Conservation (phyloP, 2,797 vertebrate genomes). For the Silurus lanzhouensis region DNA sequence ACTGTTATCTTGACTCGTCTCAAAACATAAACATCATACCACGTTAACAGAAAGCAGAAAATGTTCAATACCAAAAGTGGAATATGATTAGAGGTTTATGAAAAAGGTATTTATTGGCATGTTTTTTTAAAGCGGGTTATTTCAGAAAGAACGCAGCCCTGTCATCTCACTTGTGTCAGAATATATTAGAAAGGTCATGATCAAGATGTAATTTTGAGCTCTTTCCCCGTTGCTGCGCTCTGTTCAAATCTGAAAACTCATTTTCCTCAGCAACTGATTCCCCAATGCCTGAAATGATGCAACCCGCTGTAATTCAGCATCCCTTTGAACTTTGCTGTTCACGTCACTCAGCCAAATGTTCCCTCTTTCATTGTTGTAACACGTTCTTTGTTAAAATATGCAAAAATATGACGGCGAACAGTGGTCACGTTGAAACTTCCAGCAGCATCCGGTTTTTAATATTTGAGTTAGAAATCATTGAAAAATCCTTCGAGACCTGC, state of each 20-base stretch:
- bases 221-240: conserved; percentile 46
- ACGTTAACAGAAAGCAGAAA: background rate
- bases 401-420: conserved; percentile 32
- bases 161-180: conserved; percentile 50
- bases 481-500: background rate
- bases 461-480: conserved; percentile 25
- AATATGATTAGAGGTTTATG: conserved; percentile 19
- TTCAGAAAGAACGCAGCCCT: conserved; percentile 33
- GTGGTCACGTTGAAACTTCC: conserved; percentile 19
- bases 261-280: conserved; percentile 68
- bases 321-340: conserved; percentile 78
- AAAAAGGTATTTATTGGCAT: conserved; percentile 45
- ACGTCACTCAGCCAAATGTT: conserved; percentile 72
- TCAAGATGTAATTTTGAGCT: conserved; percentile 52
- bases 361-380: conserved; percentile 67
- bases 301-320: conserved; percentile 75
- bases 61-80: no score
- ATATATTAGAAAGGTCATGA: conserved; percentile 55
- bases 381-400: conserved; percentile 42
- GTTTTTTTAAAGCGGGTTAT: background rate
- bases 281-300: conserved; percentile 75
- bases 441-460: conserved; percentile 28
- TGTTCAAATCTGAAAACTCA: conserved; percentile 60
- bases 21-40: background rate
- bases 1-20: background rate